Percentiles rank a stretch among this genome's conserved stretches.
Evolutionary conservation across 2,113 vertebrate species (phyloP).

Genomic region (Phaethon lepturus): DNA sequence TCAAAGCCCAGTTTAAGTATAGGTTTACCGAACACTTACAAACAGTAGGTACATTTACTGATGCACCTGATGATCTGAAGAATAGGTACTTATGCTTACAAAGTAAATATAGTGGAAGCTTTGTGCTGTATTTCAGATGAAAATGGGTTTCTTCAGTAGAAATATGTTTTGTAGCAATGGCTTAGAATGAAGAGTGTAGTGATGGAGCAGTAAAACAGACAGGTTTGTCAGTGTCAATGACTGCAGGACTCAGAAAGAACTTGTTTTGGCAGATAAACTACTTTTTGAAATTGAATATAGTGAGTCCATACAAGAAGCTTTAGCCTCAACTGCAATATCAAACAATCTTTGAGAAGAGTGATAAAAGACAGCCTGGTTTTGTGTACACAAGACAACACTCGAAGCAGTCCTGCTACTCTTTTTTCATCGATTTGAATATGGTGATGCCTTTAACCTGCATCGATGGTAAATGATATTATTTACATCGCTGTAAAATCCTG

Average conservation of each 20-base stretch:
- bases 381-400: too few species aligned
- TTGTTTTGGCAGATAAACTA: neutral
- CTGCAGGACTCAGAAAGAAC: neutral
- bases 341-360: neutral
- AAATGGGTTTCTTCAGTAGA: neutral
- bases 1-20: neutral
- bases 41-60: neutral
- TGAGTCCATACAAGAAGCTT: neutral
- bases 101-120: neutral
- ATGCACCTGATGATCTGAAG: neutral
- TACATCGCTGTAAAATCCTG: neutral
- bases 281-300: neutral
- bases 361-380: neutral
- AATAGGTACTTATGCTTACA: neutral
- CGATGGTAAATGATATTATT: neutral
- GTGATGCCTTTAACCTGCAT: neutral
- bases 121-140: neutral
- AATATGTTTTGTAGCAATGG: neutral
- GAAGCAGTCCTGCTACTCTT: neutral
- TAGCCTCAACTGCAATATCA: neutral
- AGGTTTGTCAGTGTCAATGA: neutral
- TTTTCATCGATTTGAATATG: neutral
- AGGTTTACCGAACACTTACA: constrained; percentile 6
- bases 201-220: neutral
- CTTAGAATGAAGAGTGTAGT: neutral